A percentile compares a stretch with the other conserved stretches of the same genome.
phyloP scores from a whole-genome alignment of 1,140 invertebrate species.

The Trichoplusia ni region DNA sequence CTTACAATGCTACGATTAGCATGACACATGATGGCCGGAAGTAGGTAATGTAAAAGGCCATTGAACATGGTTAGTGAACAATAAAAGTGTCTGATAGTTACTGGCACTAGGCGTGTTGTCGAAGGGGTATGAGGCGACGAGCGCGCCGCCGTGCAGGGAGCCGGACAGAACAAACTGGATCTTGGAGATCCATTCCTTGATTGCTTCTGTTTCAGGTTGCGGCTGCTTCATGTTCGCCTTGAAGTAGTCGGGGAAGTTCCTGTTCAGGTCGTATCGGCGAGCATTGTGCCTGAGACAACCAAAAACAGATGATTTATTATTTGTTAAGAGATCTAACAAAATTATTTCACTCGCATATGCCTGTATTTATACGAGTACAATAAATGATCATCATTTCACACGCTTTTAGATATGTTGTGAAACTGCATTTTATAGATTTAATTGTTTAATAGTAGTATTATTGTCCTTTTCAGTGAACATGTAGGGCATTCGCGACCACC shows the following conservation, averaged over 20 bases:
- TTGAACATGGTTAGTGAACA: background rate
- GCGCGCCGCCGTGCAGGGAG: slow-evolving; percentile 94
- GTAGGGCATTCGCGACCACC: background rate
- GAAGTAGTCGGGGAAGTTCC: slow-evolving; percentile 97
- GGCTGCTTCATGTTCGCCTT: slow-evolving; percentile 92
- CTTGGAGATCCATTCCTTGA: slow-evolving; percentile 96
- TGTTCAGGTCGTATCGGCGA: slow-evolving; percentile 93
- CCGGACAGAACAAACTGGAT: slow-evolving; percentile 96
- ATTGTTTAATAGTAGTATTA: background rate
- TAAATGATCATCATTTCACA: too few species aligned
- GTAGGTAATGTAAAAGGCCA: background rate
- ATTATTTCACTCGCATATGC: too few species aligned
- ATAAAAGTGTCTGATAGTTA: slow-evolving; percentile 82
- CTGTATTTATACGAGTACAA: too few species aligned
- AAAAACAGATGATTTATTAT: background rate
- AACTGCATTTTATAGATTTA: background rate
- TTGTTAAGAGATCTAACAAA: too few species aligned
- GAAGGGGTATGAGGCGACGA: slow-evolving; percentile 96
- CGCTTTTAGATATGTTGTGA: too few species aligned
- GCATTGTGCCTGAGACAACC: slow-evolving; percentile 88
- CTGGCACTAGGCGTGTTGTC: slow-evolving; percentile 95
- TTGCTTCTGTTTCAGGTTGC: slow-evolving; percentile 96
- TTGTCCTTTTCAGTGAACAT: background rate
- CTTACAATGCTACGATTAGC: too few species aligned
- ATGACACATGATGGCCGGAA: background rate